These are phyloP conservation scores for Ceraclea dissimilis DNA, from an alignment of 2,888 invertebrate species.

Conservation along the genomic window DNA sequence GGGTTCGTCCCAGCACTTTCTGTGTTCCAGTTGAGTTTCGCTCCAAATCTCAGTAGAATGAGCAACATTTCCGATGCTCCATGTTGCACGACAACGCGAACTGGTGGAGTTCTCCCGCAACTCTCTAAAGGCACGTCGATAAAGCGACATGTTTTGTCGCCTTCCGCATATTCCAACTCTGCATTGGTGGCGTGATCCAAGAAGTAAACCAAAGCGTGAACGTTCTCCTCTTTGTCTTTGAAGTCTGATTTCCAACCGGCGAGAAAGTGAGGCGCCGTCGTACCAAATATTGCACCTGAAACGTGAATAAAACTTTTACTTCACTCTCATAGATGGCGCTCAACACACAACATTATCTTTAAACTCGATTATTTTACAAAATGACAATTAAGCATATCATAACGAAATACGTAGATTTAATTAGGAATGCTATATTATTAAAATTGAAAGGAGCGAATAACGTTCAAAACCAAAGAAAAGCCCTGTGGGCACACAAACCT, in stretches of 20 bases:
- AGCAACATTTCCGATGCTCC: constrained; percentile 67
- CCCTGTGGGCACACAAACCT: too few relatives aligned
- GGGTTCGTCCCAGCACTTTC: constrained; percentile 54
- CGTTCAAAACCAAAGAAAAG: too few relatives aligned
- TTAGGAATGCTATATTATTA: too few relatives aligned
- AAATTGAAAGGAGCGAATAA: too few relatives aligned
- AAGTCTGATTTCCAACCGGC: constrained; percentile 87
- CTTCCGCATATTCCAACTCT: constrained; percentile 49
- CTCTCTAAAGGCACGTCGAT: constrained; percentile 78
- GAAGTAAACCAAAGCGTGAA: constrained; percentile 69
- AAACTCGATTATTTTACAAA: not conserved
- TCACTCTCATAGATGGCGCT: not conserved
- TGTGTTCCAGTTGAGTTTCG: constrained; percentile 42
- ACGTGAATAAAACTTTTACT: constrained; percentile 29
- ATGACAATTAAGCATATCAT: too few relatives aligned
- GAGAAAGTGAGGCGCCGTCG: constrained; percentile 70
- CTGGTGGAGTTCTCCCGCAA: constrained; percentile 65
- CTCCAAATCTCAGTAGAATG: constrained; percentile 66
- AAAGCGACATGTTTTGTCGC: constrained; percentile 44
- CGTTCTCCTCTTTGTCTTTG: constrained; percentile 66
- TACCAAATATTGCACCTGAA: constrained; percentile 73
- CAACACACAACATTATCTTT: not conserved
- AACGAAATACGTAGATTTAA: too few relatives aligned
- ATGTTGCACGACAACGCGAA: constrained; percentile 67
- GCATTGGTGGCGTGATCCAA: constrained; percentile 67